These are phyloP conservation scores for Diogma glabrata DNA, from an alignment of 2,888 invertebrate species.

Conservation along the genomic window DNA sequence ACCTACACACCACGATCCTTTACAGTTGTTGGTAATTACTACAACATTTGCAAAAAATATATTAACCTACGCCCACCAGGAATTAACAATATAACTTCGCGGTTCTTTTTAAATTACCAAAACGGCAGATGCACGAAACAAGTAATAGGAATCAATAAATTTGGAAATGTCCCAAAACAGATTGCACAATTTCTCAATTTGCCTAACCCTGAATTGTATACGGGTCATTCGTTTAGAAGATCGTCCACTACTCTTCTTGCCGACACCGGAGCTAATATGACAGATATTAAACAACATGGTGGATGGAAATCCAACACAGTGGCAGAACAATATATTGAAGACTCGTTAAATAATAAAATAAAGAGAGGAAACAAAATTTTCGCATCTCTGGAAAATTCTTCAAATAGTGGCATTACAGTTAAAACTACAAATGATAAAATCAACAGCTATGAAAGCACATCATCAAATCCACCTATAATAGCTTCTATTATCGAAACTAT, in stretches of 20 bases:
- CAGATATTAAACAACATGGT: too few species aligned
- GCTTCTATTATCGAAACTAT: too few species aligned
- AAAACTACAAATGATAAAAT: too few species aligned
- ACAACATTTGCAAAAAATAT: slow-evolving; percentile 17
- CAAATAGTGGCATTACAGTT: too few species aligned
- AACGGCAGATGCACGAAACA: slow-evolving; percentile 14
- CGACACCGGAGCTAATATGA: too few species aligned
- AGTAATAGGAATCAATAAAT: slow-evolving; percentile 8
- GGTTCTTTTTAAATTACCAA: slow-evolving; percentile 14
- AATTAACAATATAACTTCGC: slow-evolving; percentile 13
- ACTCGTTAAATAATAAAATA: too few species aligned
- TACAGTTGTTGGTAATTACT: slow-evolving; percentile 17
- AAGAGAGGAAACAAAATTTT: too few species aligned
- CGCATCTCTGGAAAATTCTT: too few species aligned
- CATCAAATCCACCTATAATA: too few species aligned
- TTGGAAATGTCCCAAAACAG: not conserved
- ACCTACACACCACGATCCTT: slow-evolving; percentile 18
- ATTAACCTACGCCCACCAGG: slow-evolving; percentile 17
- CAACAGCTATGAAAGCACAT: too few species aligned
- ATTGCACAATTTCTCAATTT: slow-evolving; percentile 3
- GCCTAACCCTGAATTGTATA: slow-evolving; percentile 6
- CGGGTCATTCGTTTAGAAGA: slow-evolving; percentile 5
- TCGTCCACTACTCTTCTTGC: not conserved
- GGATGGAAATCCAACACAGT: not conserved
- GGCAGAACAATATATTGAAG: not conserved